A percentile compares a stretch with the other conserved stretches of the same genome.
These are phyloP conservation scores for Ennomos fuscantarius DNA, from an alignment of 2,888 invertebrate species.

Conservation along the genomic window DNA sequence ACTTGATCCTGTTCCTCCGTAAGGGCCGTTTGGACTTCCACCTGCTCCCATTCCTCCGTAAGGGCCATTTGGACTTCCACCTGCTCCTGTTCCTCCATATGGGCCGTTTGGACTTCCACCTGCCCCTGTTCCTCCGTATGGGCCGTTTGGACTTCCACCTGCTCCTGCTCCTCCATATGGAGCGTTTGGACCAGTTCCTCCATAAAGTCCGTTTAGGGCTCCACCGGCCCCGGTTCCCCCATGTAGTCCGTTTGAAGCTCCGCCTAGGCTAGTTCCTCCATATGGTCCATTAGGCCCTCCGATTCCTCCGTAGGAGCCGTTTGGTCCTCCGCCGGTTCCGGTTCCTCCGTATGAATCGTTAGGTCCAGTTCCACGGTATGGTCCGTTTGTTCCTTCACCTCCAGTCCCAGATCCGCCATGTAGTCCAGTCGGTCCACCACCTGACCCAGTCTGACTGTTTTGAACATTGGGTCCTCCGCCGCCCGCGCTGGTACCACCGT, in stretches of 20 bases:
- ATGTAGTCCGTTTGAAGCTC: slow-evolving; percentile 1
- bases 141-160: background rate
- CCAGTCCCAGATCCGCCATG: slow-evolving; percentile 8
- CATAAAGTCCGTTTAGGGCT: slow-evolving; percentile 2
- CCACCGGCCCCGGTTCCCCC: background rate
- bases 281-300: slow-evolving; percentile 6
- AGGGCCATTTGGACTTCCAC: slow-evolving; percentile 16
- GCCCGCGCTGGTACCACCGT: slow-evolving; percentile 2
- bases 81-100: slow-evolving; percentile 13
- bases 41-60: slow-evolving; percentile 21
- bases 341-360: slow-evolving; percentile 25
- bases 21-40: background rate
- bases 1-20: background rate
- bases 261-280: background rate
- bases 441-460: slow-evolving; percentile 9
- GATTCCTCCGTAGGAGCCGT: slow-evolving; percentile 1
- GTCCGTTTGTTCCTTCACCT: slow-evolving; percentile 9
- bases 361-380: slow-evolving; percentile 24
- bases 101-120: slow-evolving; percentile 10
- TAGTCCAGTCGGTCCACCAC: slow-evolving; percentile 10
- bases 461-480: slow-evolving; percentile 12
- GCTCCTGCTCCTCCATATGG: background rate
- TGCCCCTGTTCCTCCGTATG: slow-evolving; percentile 11
- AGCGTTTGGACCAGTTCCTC: background rate
- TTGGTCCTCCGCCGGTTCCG: background rate